Evolutionary conservation across 2,888 invertebrate genomes (phyloP), one percentile per base, ranked within the genome.

Genomic region (Punctoribates punctum): DNA sequence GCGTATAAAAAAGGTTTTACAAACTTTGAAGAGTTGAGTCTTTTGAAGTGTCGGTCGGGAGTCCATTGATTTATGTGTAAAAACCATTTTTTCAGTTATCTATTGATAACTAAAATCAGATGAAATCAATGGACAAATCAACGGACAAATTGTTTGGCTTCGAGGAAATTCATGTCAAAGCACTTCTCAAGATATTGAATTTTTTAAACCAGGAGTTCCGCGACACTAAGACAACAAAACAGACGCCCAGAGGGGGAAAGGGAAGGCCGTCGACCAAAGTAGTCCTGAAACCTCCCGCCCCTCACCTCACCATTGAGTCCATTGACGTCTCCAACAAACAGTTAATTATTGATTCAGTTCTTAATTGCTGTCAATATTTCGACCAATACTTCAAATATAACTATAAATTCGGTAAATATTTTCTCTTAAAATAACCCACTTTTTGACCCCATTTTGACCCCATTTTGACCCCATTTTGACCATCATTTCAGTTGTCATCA

Each of bases 361-460:
- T 72, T 17, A 72, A 72, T 27, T 72, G 42, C 20, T 25, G 25
- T 48, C 25, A 25, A 27, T 72, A 46, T 72, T 46, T 48, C 48
- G 72, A 72, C 25, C 17, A 67, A 42, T 67, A 42, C 29, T 67
- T 67, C 17, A 67, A 67, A 67, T 67, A 67, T 42, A 67, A 67
- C 23, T 67, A 67, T 11, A 67, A 67, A 67, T 67, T n/a, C 42
- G 42, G 67, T 67, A 67, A 67, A 42, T 67, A 67, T 67, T 65
- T 0, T 25, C 38, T 15, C 57, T 5, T 1, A 23, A 23, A 34
- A 62, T 62, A 17, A 5, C 1, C 15, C 11, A 34, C 62, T 27
- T 38, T 38, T 38, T 38, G 5, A 20, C 17, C 6, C 25, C 2
- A 67, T 34, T 25, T 4, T 62, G 60, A 23, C 23, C 23, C 4